Evolutionary conservation across 2,888 invertebrate species (phyloP).

Genomic region (Dasypolia templi): DNA sequence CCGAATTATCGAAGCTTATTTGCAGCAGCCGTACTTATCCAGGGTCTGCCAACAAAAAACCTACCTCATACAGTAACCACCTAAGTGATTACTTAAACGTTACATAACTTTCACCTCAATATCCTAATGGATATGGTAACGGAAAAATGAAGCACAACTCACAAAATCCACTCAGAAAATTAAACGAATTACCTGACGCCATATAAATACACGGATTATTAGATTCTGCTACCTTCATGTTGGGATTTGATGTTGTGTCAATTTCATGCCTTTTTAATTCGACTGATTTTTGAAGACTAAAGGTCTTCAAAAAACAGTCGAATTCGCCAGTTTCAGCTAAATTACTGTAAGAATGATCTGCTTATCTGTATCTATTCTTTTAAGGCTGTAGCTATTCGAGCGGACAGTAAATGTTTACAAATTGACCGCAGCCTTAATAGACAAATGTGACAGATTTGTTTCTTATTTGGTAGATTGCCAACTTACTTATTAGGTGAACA

Average conservation of each 20-base stretch:
- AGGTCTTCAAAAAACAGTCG: too few relatives aligned
- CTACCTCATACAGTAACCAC: conserved; percentile 9
- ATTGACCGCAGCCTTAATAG: conserved; percentile 17
- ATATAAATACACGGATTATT: conserved; percentile 13
- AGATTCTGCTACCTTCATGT: neutral
- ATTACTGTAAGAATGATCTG: neutral
- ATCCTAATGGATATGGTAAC: conserved; percentile 50
- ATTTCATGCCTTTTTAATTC: neutral
- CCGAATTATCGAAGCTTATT: neutral
- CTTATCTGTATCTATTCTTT: too few relatives aligned
- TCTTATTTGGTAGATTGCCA: conserved; percentile 27
- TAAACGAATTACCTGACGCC: conserved; percentile 39
- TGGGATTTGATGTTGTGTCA: neutral
- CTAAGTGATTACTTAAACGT: conserved; percentile 52
- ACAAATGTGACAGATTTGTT: conserved; percentile 24
- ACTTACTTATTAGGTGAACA: neutral
- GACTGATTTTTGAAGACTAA: neutral
- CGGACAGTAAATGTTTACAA: conserved; percentile 28
- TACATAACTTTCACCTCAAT: conserved; percentile 45
- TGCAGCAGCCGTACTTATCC: neutral
- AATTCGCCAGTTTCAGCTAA: neutral
- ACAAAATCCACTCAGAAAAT: conserved; percentile 41
- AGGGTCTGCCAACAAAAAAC: conserved; percentile 9
- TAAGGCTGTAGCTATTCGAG: neutral
- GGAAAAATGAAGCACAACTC: conserved; percentile 44